Base-by-base conservation (phyloP, 2,797 vertebrate species). In the Molossus alvarezi region DNA sequence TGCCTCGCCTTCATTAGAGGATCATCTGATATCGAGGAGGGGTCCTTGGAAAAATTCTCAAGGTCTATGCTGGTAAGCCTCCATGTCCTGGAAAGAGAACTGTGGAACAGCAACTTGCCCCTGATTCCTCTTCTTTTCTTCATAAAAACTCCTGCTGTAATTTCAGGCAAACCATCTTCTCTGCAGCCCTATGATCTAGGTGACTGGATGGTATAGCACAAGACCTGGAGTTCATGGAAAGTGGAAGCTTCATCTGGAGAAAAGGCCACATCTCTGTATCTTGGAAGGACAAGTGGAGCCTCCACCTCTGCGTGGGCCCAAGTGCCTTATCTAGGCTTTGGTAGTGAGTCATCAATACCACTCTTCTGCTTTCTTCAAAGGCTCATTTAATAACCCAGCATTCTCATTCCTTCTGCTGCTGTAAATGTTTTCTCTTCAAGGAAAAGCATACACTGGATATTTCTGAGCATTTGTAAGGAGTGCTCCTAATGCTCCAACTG, bases 61-160 rank as follows among this genome's bases (percentile, higher is more conserved):
- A 92, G 99, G 99, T 82, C 99, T 99, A 0, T 99, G 99, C 83
- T 99, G 99, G 96, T 99, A 99, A 98, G 99, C 99, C 99, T 99
- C 99, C 99, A 99, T 99, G 95, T 99, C 99, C 96, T 99, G 99
- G 98, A 99, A 98, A 37, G 99, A 99, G n/a, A 99, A 99, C 91
- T 99, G 99, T 97, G 99, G 99, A 82, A 98, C 97, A 8, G 97
- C 97, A 97, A 99, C 98, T 96, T 99, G 98, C 97, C 99, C 99
- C 97, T 99, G 99, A 98, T 99, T 99, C 96, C 99, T 99, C 75
- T 99, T 99, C 97, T 99, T 99, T 96, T 99, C 99, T 97, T 99
- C 99, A 0, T 99, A 99, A 97, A 99, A 99, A 82, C 96, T 99
- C 99, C 98, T 99, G 99, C 97, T 99, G 99, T 89, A 99, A 97